phyloP scores from a whole-genome alignment of 2,113 vertebrate genomes.

The Phaethon lepturus region DNA sequence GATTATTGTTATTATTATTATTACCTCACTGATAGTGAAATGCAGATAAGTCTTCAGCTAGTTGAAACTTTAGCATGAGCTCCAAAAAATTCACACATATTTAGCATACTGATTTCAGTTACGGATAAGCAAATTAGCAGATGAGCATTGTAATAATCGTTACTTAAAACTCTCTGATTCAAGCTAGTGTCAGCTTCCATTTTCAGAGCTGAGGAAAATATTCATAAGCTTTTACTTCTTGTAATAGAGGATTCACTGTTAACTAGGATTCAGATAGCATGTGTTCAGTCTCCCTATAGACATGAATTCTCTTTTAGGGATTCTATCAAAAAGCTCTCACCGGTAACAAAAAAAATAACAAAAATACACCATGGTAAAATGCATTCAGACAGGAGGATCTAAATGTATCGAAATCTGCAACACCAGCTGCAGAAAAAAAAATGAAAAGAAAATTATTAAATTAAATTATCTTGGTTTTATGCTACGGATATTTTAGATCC shows the following conservation, averaged over 20 bases:
- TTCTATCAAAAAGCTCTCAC: neutral
- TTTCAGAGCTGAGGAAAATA: conserved; percentile 22
- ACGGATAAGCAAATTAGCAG: neutral
- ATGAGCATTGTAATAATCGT: neutral
- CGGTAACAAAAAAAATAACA: neutral
- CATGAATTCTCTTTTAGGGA: neutral
- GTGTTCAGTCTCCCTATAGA: neutral
- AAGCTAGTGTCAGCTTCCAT: neutral
- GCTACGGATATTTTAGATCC: neutral
- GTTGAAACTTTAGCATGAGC: neutral
- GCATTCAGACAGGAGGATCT: neutral
- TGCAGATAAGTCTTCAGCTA: neutral
- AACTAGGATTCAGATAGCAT: neutral
- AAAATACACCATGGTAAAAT: neutral
- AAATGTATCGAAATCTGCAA: neutral
- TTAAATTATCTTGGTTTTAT: neutral
- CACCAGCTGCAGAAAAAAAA: neutral
- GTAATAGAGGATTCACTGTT: neutral
- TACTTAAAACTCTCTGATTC: neutral
- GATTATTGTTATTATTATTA: neutral
- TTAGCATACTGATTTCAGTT: neutral
- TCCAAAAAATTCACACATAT: neutral
- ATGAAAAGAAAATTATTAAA: neutral
- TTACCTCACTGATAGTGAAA: neutral
- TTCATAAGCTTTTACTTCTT: neutral